Conservation (phyloP, 2,888 invertebrate species). For the Allacma fusca region DNA sequence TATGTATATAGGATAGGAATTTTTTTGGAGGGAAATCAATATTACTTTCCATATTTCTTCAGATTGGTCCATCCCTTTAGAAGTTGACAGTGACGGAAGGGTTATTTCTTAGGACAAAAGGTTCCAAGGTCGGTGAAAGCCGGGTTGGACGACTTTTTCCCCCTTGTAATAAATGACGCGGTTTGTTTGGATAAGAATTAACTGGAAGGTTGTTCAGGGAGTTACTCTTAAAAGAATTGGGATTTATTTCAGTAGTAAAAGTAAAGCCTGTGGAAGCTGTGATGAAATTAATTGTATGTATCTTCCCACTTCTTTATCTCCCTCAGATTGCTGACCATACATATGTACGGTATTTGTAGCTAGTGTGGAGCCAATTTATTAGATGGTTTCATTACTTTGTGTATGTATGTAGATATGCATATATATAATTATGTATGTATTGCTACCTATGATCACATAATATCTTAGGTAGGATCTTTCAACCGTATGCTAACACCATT, state of each 20-base stretch:
- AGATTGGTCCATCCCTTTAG: not conserved
- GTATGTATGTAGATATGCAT: too few relatives aligned
- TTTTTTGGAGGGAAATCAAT: not conserved
- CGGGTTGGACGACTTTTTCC: not conserved
- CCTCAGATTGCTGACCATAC: not conserved
- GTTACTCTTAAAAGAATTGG: not conserved
- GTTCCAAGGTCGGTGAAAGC: not conserved
- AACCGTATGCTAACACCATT: too few relatives aligned
- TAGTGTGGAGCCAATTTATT: too few relatives aligned
- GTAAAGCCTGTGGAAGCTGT: not conserved
- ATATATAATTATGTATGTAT: too few relatives aligned
- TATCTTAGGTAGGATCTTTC: too few relatives aligned
- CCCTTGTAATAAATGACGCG: constrained; percentile 13
- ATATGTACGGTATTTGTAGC: too few relatives aligned
- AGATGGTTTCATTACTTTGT: too few relatives aligned
- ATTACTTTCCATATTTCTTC: not conserved
- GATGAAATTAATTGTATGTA: not conserved
- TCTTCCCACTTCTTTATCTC: not conserved
- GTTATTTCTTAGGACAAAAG: not conserved
- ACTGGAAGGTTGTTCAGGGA: not conserved
- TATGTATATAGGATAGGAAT: too few relatives aligned
- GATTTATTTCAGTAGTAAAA: not conserved
- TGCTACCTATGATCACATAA: too few relatives aligned
- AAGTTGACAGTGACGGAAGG: not conserved
- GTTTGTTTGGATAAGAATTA: constrained; percentile 20